phyloP scores from a whole-genome alignment of 2,113 vertebrate species.

The Geococcyx californianus region DNA sequence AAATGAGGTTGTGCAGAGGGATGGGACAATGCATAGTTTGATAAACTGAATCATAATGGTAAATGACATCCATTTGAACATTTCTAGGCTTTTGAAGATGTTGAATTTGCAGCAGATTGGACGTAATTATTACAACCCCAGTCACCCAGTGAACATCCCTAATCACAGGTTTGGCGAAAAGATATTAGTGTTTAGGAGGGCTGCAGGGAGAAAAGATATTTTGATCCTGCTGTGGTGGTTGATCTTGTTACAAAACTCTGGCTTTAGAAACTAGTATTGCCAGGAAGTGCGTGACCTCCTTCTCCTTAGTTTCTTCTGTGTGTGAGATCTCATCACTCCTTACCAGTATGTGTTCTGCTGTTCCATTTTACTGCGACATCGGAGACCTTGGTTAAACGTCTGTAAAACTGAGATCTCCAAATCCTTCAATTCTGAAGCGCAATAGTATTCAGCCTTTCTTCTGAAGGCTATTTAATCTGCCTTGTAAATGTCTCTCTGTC shows the following conservation, averaged over 20 bases:
- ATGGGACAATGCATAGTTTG: background rate
- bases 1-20: background rate
- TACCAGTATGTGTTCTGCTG: background rate
- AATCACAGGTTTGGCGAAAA: constrained; percentile 83
- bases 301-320: background rate
- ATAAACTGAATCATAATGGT: background rate
- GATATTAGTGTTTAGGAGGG: fast-evolving
- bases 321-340: background rate
- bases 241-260: background rate
- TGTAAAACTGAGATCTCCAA: background rate
- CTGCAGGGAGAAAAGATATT: background rate
- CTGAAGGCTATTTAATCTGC: background rate
- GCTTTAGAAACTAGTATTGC: background rate
- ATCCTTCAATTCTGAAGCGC: background rate
- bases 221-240: background rate
- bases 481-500: background rate
- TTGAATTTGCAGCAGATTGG: constrained; percentile 95
- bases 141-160: constrained; percentile 85
- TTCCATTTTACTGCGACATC: background rate
- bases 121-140: constrained; percentile 91
- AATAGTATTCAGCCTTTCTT: background rate
- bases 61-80: background rate
- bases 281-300: background rate
- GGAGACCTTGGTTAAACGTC: background rate
- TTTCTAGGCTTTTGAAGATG: constrained; percentile 87